Evolutionary conservation across 2,888 invertebrate species (phyloP).

Genomic region (Dendrolimus houi): DNA sequence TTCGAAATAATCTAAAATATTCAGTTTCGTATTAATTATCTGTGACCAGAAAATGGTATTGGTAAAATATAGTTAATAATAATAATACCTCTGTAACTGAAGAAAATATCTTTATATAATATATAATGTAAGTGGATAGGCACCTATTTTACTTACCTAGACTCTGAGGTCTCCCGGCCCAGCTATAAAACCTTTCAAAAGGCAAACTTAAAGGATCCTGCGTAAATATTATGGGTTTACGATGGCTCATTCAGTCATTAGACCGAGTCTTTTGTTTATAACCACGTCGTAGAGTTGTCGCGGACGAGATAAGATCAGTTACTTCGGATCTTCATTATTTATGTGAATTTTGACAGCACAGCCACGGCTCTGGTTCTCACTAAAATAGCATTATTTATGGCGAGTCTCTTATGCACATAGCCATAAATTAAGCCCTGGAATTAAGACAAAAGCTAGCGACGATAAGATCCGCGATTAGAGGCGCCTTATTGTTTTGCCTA

Average conservation of each 20-base stretch:
- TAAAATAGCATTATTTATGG: conserved; percentile 68
- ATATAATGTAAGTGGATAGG: no score
- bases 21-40: no score
- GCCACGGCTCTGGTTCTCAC: conserved; percentile 39
- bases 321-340: conserved; percentile 61
- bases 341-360: conserved; percentile 70
- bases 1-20: no score
- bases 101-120: no score
- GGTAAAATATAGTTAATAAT: no score
- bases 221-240: conserved; percentile 71
- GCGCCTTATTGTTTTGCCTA: conserved; percentile 57
- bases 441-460: conserved; percentile 67
- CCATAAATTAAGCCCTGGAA: conserved; percentile 66
- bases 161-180: conserved; percentile 34
- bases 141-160: background rate
- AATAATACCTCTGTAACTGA: no score
- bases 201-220: conserved; percentile 63
- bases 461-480: conserved; percentile 59
- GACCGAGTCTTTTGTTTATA: conserved; percentile 63
- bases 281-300: conserved; percentile 57
- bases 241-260: conserved; percentile 71
- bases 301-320: conserved; percentile 59
- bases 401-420: conserved; percentile 40
- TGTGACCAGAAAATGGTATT: no score
- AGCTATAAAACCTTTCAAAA: conserved; percentile 69